Evolutionary conservation across 2,888 invertebrate species (phyloP), one percentile per base, ranked within the genome.

Genomic region (Tetrapedia diversipes): DNA sequence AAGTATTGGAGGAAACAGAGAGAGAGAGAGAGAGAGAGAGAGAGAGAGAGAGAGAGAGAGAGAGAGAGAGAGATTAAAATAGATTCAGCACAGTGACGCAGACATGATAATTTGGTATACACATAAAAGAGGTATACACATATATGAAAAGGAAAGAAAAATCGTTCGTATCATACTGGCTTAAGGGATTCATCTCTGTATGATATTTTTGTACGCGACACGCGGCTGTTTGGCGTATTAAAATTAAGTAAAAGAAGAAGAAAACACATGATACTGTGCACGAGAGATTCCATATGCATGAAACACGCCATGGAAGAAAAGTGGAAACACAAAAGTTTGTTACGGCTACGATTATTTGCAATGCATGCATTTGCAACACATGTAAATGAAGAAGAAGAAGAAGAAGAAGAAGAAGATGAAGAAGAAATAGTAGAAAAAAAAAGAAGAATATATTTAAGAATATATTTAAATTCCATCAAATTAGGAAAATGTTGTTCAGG

Each of bases 311-410:
- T 66, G 41, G 41, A 72, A 53, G n/a, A 63, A 72, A 65, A 43
- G 59, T 61, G 69, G 22, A 78, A 27, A 75, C 56, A 71, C 63
- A 81, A 72, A 72, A 43, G 63, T 60, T 4, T 29, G 54, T 60
- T 57, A 79, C 19, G 51, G 69, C 78, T 75, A 79, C 63, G 59
- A 56, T 80, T 71, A 84, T 83, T 81, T 85, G 85, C 85, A 83
- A 85, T 73, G 79, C 85, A 85, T 85, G 85, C 85, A 85, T 82
- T 85, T 77, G 85, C 85, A 83, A 79, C 83, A 82, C 80, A 80
- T 71, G 49, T 83, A 54, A 51, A 65, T 45, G 22, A 22, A 54
- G 34, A 54, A 54, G 32, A 54, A 10, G 34, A 43, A 67, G 49
- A 67, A 73, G 63, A 67, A 77, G 61, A 60, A 54, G n/a, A 69